Conservation (phyloP, 2,113 vertebrate species). For the Oryzias celebensis region DNA sequence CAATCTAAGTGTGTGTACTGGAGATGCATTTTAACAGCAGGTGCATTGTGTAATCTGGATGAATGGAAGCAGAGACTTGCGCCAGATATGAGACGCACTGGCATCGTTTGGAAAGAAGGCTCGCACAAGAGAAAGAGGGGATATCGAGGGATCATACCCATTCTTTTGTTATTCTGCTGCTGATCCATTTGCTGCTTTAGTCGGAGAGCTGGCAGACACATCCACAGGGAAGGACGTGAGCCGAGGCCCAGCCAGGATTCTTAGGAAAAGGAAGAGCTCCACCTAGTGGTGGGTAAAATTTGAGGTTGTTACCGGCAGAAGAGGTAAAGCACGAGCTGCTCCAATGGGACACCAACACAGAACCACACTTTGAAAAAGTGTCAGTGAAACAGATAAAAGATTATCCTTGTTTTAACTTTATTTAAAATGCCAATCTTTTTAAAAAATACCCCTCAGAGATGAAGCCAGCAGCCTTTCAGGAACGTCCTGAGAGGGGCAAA, state of each 20-base stretch:
- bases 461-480: no score
- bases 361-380: neutral
- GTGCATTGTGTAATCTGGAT: constrained; percentile 52
- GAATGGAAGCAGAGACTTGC: constrained; percentile 31
- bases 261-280: constrained; percentile 55
- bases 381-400: no score
- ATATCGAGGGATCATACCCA: constrained; percentile 48
- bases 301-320: neutral
- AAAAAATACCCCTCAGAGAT: no score
- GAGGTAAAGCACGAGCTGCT: no score
- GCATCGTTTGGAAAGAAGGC: constrained; percentile 47
- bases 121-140: constrained; percentile 31
- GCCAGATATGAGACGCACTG: constrained; percentile 45
- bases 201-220: constrained; percentile 42
- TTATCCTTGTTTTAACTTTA: no score
- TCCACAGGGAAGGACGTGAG: constrained; percentile 10
- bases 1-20: constrained; percentile 33
- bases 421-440: no score
- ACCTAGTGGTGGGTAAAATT: constrained; percentile 38
- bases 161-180: constrained; percentile 53
- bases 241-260: neutral
- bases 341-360: neutral
- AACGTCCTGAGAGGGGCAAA: no score
- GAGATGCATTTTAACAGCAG: constrained; percentile 50
- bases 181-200: constrained; percentile 53